These are phyloP conservation scores for Melanchra persicariae DNA, from an alignment of 2,888 invertebrate species.

Conservation along the genomic window DNA sequence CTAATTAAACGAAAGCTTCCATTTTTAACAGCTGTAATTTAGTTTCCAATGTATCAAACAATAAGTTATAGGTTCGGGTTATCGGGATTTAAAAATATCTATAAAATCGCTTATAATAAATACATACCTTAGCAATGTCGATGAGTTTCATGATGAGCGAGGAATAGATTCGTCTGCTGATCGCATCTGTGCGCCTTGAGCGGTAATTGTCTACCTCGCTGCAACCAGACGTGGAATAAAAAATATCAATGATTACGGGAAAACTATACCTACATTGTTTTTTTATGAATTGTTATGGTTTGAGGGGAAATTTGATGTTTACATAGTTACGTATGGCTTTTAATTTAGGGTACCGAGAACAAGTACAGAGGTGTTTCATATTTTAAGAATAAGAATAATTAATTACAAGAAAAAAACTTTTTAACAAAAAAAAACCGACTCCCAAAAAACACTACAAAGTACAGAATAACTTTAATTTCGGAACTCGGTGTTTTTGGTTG, in stretches of 20 bases:
- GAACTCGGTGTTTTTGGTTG: too few species aligned
- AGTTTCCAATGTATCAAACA: too few species aligned
- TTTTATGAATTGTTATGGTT: not conserved
- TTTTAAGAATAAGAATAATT: too few species aligned
- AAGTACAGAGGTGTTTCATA: too few species aligned
- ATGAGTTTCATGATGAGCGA: constrained; percentile 86
- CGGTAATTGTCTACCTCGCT: constrained; percentile 87
- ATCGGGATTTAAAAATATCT: not conserved
- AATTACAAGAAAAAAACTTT: too few species aligned
- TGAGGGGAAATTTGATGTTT: not conserved
- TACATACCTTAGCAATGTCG: constrained; percentile 84
- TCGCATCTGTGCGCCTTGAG: constrained; percentile 83
- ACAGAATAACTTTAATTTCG: too few species aligned
- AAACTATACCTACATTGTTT: not conserved
- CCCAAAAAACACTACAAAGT: too few species aligned
- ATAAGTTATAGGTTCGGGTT: too few species aligned
- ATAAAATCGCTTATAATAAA: not conserved
- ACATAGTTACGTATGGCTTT: not conserved
- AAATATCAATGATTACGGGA: constrained; percentile 17
- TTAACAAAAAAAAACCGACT: too few species aligned
- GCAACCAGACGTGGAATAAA: constrained; percentile 50
- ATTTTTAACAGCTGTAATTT: too few species aligned
- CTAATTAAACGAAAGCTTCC: too few species aligned
- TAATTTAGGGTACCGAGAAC: too few species aligned
- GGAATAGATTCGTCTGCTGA: constrained; percentile 85